Percentiles rank a stretch among this genome's conserved stretches.
Evolutionary conservation across 2,797 vertebrate species (phyloP).

Genomic region (Amphiprion clarkii): DNA sequence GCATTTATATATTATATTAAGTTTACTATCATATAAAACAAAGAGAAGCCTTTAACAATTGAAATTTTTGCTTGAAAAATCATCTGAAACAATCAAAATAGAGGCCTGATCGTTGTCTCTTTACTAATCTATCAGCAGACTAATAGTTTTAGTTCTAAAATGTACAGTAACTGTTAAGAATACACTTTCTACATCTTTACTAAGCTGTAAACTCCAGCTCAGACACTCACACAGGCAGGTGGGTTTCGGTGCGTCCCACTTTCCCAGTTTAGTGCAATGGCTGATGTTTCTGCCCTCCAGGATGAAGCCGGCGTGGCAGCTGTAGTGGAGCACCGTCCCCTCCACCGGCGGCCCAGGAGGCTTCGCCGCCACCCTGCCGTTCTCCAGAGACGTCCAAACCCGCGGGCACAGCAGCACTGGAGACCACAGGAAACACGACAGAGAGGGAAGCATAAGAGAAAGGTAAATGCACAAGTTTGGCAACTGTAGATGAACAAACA

Average conservation of each 20-base stretch:
- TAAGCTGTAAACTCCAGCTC: too few relatives aligned
- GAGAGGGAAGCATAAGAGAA: neutral
- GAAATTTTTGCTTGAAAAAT: too few relatives aligned
- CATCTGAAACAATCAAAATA: too few relatives aligned
- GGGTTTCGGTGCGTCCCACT: slow-evolving; percentile 93
- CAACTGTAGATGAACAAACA: neutral
- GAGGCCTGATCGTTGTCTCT: too few relatives aligned
- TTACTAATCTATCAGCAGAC: too few relatives aligned
- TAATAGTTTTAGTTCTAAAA: too few relatives aligned
- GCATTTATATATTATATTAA: too few relatives aligned
- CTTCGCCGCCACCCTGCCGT: slow-evolving; percentile 86
- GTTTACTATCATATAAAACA: too few relatives aligned
- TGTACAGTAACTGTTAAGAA: too few relatives aligned
- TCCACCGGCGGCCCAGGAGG: slow-evolving; percentile 90
- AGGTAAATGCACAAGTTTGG: too few relatives aligned
- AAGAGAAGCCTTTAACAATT: too few relatives aligned
- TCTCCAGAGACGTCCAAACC: slow-evolving; percentile 92
- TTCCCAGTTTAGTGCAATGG: slow-evolving; percentile 92
- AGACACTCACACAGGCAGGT: slow-evolving; percentile 90
- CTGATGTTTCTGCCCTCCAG: slow-evolving; percentile 90
- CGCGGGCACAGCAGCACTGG: slow-evolving; percentile 92
- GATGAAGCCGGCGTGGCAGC: slow-evolving; percentile 91
- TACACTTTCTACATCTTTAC: too few relatives aligned
- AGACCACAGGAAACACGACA: neutral
- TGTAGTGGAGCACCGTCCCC: slow-evolving; percentile 90